A percentile compares a stretch with the other conserved stretches of the same genome.
phyloP scores from a whole-genome alignment of 2,888 invertebrate species.

The Apodemia duryi region DNA sequence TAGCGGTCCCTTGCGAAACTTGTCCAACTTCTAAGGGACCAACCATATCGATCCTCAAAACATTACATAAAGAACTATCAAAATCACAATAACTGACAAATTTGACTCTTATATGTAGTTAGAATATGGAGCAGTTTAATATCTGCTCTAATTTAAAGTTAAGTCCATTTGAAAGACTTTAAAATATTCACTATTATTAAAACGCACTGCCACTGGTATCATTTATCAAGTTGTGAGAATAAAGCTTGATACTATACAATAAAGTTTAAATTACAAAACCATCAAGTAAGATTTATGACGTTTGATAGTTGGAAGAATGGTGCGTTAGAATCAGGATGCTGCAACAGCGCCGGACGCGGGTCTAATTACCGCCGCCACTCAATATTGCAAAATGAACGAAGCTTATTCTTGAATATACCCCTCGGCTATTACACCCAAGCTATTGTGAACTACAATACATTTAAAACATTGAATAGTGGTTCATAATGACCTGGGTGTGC shows the following conservation, averaged over 20 bases:
- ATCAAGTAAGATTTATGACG: slow-evolving; percentile 23
- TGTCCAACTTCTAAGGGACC: slow-evolving; percentile 61
- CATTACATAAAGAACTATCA: slow-evolving; percentile 32
- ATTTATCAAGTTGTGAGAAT: slow-evolving; percentile 31
- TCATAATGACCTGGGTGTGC: slow-evolving; percentile 63
- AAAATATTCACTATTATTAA: slow-evolving; percentile 38
- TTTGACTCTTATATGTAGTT: slow-evolving; percentile 22
- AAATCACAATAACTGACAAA: slow-evolving; percentile 23
- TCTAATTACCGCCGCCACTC: slow-evolving; percentile 73
- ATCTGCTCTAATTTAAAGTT: slow-evolving; percentile 40
- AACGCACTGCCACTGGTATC: slow-evolving; percentile 38
- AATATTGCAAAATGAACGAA: slow-evolving; percentile 70
- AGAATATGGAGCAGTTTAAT: slow-evolving; percentile 30
- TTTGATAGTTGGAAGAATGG: slow-evolving; percentile 34
- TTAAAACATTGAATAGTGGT: slow-evolving; percentile 53
- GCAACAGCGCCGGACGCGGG: slow-evolving; percentile 62
- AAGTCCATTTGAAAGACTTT: slow-evolving; percentile 33
- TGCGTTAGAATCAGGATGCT: slow-evolving; percentile 74
- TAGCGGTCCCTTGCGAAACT: slow-evolving; percentile 70
- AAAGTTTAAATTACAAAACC: slow-evolving; percentile 31
- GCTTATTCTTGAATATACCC: slow-evolving; percentile 59
- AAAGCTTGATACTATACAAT: slow-evolving; percentile 24
- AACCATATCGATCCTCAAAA: slow-evolving; percentile 44
- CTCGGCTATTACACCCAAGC: slow-evolving; percentile 56
- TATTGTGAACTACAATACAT: slow-evolving; percentile 65